phyloP scores from a whole-genome alignment of 2,888 invertebrate genomes.

The Zhuqinia jingwanae region DNA sequence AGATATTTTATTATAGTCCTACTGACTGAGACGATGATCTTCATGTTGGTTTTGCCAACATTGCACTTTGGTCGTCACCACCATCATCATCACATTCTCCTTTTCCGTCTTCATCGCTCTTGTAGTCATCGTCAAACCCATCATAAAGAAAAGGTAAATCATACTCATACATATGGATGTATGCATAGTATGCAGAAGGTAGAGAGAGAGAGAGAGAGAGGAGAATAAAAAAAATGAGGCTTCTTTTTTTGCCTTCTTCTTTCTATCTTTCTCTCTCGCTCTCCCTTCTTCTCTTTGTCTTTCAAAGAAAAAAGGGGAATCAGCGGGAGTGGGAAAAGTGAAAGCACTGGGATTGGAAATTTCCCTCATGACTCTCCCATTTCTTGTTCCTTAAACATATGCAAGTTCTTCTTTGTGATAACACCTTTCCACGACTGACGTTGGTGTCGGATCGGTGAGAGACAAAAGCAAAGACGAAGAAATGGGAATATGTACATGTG shows the following conservation, averaged over 20 bases:
- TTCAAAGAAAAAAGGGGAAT: conserved; percentile 4
- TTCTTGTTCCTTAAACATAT: conserved; percentile 57
- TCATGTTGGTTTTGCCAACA: conserved; percentile 35
- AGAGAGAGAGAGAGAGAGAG: not conserved
- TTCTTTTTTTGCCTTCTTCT: not conserved
- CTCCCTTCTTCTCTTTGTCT: not conserved
- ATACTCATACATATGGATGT: conserved; percentile 71
- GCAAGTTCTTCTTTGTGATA: conserved; percentile 67
- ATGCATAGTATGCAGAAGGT: conserved; percentile 46
- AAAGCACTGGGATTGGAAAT: conserved; percentile 30
- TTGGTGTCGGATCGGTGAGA: not conserved
- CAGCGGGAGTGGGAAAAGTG: conserved; percentile 20
- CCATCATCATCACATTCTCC: conserved; percentile 3
- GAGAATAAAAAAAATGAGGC: conserved; percentile 38
- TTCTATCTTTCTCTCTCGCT: not conserved
- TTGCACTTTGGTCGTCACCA: conserved; percentile 39
- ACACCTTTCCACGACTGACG: conserved; percentile 50
- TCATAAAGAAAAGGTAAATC: conserved; percentile 53
- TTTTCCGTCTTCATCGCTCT: conserved; percentile 17
- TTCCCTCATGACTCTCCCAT: conserved; percentile 62
- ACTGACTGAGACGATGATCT: conserved; percentile 43
- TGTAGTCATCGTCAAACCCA: conserved; percentile 49
- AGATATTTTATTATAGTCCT: conserved; percentile 44
- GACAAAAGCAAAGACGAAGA: conserved; percentile 31
- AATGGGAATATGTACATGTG: no score